Percentiles rank a stretch among this genome's conserved stretches.
phyloP scores from a whole-genome alignment of 2,113 vertebrate species.

The Neodontobutis hainanensis region DNA sequence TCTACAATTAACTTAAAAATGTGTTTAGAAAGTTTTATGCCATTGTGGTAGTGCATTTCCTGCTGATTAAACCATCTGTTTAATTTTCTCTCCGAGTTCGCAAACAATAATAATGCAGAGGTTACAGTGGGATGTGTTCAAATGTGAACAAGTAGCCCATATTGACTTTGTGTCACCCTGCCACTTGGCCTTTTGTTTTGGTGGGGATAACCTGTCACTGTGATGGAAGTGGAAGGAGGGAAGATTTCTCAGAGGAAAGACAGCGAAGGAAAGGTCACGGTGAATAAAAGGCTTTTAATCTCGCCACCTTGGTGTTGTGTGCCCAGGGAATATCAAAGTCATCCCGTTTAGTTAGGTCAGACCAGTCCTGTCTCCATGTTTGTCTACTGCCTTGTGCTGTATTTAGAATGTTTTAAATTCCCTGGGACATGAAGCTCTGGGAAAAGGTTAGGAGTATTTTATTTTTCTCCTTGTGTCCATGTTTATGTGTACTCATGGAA shows the following conservation, averaged over 20 bases:
- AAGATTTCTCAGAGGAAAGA: conserved; percentile 71
- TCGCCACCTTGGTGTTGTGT: conserved; percentile 54
- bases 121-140: conserved; percentile 54
- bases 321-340: conserved; percentile 75
- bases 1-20: background rate
- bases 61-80: background rate
- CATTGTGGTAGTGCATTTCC: background rate
- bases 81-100: background rate
- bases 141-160: conserved; percentile 52
- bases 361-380: conserved; percentile 50
- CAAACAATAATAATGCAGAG: conserved; percentile 49
- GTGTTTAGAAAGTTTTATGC: background rate
- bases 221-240: conserved; percentile 55
- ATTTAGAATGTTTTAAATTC: conserved; percentile 61
- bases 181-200: conserved; percentile 75
- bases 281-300: conserved; percentile 77
- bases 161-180: conserved; percentile 75
- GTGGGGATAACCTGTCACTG: conserved; percentile 67
- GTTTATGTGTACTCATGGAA: conserved; percentile 13
- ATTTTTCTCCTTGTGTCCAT: conserved; percentile 12
- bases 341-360: conserved; percentile 64
- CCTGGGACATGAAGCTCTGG: conserved; percentile 29
- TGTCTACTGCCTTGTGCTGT: conserved; percentile 41
- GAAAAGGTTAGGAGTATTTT: conserved; percentile 53
- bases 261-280: conserved; percentile 66